Conservation (phyloP, 2,888 invertebrate genomes). For the Spilarctia lutea region DNA sequence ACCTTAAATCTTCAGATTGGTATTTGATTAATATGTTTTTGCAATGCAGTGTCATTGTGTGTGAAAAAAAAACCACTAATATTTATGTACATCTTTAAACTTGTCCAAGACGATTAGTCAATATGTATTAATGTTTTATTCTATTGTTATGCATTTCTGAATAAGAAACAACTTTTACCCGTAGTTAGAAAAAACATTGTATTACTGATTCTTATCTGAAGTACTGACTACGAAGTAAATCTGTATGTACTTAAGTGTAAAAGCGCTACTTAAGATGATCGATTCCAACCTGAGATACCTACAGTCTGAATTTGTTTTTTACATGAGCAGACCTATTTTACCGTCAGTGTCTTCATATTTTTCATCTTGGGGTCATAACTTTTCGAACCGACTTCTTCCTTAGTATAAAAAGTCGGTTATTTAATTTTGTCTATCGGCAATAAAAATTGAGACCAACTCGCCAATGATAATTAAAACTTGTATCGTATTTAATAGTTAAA, state of each 20-base stretch:
- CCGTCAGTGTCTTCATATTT: not conserved
- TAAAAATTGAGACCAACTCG: not conserved
- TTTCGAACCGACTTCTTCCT: not conserved
- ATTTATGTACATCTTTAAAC: no score
- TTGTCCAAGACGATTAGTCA: no score
- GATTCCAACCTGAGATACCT: not conserved
- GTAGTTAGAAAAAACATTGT: no score
- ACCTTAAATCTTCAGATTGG: not conserved
- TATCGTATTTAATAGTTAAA: conserved; percentile 27
- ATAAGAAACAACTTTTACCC: no score
- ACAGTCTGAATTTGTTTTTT: not conserved
- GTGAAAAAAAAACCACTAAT: not conserved
- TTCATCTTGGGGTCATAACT: not conserved
- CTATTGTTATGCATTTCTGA: no score
- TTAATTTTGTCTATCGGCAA: not conserved
- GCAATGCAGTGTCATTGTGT: not conserved
- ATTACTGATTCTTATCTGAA: no score
- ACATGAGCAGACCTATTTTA: no score
- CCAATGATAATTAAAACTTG: not conserved
- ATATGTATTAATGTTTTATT: no score
- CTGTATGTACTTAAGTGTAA: not conserved
- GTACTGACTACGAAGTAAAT: no score
- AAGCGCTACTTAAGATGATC: not conserved
- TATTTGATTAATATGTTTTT: not conserved
- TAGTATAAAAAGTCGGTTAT: not conserved